Evolutionary conservation across 2,113 vertebrate species (phyloP).

Genomic region (Ondatra zibethicus): DNA sequence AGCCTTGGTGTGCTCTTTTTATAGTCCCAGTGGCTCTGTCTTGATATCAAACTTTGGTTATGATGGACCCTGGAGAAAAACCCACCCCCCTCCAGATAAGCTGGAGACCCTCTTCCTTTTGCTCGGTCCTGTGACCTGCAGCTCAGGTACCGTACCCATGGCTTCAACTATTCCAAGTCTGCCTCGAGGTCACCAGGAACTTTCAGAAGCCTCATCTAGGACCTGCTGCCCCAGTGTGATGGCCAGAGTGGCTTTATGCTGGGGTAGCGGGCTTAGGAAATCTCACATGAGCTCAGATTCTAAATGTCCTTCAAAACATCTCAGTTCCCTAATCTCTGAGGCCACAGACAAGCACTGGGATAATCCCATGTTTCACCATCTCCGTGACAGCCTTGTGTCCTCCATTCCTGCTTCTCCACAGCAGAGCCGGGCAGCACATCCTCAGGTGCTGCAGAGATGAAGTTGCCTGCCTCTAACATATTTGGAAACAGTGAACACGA

Average conservation of each 20-base stretch:
- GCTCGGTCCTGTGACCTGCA: too few species aligned
- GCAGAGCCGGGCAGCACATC: accelerated
- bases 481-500: background rate
- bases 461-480: too few species aligned
- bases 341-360: accelerated
- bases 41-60: background rate
- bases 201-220: background rate
- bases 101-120: background rate
- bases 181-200: accelerated
- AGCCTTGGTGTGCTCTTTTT: accelerated
- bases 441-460: accelerated
- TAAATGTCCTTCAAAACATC: background rate
- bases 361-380: accelerated
- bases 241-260: accelerated
- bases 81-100: too few species aligned
- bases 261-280: background rate
- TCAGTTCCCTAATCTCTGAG: accelerated
- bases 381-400: accelerated
- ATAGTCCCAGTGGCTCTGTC: accelerated
- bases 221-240: background rate
- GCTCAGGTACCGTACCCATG: background rate
- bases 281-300: background rate
- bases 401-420: accelerated
- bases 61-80: background rate
- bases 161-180: background rate